Base-by-base conservation (phyloP, 2,113 vertebrate species). In the Pelodiscus sinensis region DNA sequence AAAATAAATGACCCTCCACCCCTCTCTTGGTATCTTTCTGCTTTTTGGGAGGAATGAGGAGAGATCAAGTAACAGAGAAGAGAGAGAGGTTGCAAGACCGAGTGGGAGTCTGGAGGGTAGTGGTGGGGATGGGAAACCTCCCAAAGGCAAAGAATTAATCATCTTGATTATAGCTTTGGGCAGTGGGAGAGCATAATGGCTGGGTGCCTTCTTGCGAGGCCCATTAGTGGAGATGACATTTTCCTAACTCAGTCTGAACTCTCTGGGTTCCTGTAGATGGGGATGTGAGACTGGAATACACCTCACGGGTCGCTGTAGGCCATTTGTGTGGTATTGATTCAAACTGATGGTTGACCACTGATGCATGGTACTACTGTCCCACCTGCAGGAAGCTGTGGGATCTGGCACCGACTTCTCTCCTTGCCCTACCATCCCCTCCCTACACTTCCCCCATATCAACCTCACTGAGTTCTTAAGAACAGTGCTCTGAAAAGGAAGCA, bases 311-410 rank as follows among this genome's bases (percentile, higher is more conserved):
- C 90, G 93, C 80, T 90, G 24, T 44, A 50, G 79, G 21, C 78
- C 55, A 3, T 79, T 58, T 38, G 24, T 93, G 54, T 4, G 18
- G n/a, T 88, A 92, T 5, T 81, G 82, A 91, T 93, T 95, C 81
- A 50, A 91, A 87, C 24, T 62, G 73, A 78, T 90, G 81, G 73
- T 2, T 94, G 79, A 3, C 68, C 65, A 56, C 21, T 60, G 57
- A 44, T 44, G 62, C 29, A 88, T 50, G 21, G 50, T 12, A 22
- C 73, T 73, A 56, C 84, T 79, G 73, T 54, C 81, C 21, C 68
- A 8, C 56, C 44, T 60, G 12, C 79, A 80, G 35, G 62, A 50
- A 79, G 85, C 3, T 52, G 50, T 73, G 85, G 10, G 35, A 22
- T 62, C 8, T 77, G 73, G 24, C 44, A 27, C 22, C 24, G 50